Conservation (phyloP, 2,888 invertebrate species). For the Megalurothrips usitatus region DNA sequence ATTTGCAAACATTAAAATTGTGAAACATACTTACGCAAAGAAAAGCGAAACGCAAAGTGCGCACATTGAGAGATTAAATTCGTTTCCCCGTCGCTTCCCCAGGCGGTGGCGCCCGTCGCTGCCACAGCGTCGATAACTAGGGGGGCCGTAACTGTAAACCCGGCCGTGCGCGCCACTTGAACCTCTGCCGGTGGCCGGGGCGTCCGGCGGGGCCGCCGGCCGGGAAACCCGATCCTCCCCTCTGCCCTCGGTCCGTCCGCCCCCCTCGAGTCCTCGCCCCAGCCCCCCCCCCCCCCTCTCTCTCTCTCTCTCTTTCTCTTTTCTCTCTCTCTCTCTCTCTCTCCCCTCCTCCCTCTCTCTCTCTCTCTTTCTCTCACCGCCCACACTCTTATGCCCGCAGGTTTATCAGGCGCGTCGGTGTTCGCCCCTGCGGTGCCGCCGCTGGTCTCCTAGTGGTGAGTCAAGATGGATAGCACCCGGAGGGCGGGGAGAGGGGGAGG, state of each 20-base stretch:
- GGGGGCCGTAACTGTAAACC: background rate
- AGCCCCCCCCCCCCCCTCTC: background rate
- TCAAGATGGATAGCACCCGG: background rate
- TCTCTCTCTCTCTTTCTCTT: background rate
- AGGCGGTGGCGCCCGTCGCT: too few species aligned
- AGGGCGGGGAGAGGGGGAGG: background rate
- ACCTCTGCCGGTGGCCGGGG: background rate
- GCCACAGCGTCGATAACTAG: background rate
- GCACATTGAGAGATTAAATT: too few species aligned
- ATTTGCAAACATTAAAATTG: too few species aligned
- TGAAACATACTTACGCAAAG: too few species aligned
- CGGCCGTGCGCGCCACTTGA: background rate
- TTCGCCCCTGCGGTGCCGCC: background rate
- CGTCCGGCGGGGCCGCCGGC: background rate
- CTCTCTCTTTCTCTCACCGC: background rate
- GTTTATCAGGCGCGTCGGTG: background rate
- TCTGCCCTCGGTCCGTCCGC: background rate
- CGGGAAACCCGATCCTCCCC: background rate
- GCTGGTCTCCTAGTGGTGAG: background rate
- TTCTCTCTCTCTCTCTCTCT: background rate
- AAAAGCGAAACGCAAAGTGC: too few species aligned
- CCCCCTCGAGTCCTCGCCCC: too few species aligned
- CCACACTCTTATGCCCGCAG: constrained; percentile 5
- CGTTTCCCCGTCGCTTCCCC: too few species aligned
- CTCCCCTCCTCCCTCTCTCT: background rate